phyloP scores from a whole-genome alignment of 2,113 vertebrate genomes.

The Neotoma lepida region DNA sequence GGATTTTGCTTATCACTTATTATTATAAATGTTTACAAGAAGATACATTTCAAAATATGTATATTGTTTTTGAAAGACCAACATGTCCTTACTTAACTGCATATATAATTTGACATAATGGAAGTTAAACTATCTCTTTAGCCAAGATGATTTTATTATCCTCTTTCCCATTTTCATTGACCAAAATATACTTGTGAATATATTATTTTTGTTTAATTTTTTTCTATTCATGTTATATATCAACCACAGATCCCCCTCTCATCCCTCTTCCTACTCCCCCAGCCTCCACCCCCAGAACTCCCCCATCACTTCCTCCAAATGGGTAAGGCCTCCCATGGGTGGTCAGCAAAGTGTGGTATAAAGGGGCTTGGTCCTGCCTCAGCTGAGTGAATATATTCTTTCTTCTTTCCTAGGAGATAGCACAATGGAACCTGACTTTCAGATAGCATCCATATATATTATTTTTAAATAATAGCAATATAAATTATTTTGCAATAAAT shows the following conservation, averaged over 20 bases:
- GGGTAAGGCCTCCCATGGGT: too few species aligned
- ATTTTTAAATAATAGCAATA: background rate
- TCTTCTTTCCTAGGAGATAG: constrained; percentile 34
- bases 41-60: constrained; percentile 26
- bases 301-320: too few species aligned
- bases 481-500: constrained; percentile 17
- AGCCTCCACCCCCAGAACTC: too few species aligned
- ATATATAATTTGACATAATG: constrained; percentile 48
- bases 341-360: too few species aligned
- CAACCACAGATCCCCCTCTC: too few species aligned
- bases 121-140: constrained; percentile 14
- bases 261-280: too few species aligned
- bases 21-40: constrained; percentile 29
- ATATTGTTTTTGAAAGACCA: constrained; percentile 27
- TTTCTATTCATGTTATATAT: too few species aligned
- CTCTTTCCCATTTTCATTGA: constrained; percentile 56
- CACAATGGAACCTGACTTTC: constrained; percentile 65
- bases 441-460: constrained; percentile 54
- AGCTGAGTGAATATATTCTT: background rate
- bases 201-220: too few species aligned
- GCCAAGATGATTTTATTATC: background rate
- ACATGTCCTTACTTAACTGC: constrained; percentile 22
- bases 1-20: constrained; percentile 23
- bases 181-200: background rate
- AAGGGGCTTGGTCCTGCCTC: too few species aligned